Percentiles rank a stretch among this genome's conserved stretches.
These are phyloP conservation scores for Epicauta chinensis DNA, from an alignment of 1,140 invertebrate genomes.

Conservation along the genomic window DNA sequence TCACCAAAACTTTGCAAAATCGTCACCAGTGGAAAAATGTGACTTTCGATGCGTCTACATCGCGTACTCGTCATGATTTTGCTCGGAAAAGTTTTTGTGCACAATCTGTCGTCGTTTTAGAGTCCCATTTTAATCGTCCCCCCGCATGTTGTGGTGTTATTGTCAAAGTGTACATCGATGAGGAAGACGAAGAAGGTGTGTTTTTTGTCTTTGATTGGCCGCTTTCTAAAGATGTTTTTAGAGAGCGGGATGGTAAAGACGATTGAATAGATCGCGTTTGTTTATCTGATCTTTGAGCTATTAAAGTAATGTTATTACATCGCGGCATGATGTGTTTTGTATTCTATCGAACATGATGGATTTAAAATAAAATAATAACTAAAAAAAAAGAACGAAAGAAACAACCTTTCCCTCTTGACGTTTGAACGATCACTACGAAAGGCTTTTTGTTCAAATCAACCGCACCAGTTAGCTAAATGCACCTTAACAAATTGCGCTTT, in stretches of 20 bases:
- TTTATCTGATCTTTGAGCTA: conserved; percentile 16
- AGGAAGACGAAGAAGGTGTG: too few species aligned
- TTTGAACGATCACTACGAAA: conserved; percentile 14
- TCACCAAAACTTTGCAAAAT: too few species aligned
- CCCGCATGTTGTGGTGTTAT: too few species aligned
- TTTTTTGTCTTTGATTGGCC: conserved; percentile 10
- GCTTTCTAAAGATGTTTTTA: conserved; percentile 16
- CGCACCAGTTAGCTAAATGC: conserved; percentile 17
- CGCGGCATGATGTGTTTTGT: conserved; percentile 13
- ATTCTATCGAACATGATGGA: conserved; percentile 1
- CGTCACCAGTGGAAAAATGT: too few species aligned
- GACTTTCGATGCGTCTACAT: too few species aligned
- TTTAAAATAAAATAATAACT: neutral
- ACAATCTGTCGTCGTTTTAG: too few species aligned
- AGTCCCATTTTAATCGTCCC: too few species aligned
- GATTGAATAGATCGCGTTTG: conserved; percentile 12
- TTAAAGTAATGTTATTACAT: conserved; percentile 18
- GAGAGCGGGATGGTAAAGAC: conserved; percentile 12
- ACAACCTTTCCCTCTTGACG: conserved; percentile 10
- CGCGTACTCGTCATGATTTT: too few species aligned
- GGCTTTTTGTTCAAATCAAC: conserved; percentile 11
- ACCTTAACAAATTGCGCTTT: conserved; percentile 15
- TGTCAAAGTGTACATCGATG: too few species aligned
- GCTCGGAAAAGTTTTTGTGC: too few species aligned
- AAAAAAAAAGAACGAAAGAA: too few species aligned